Evolutionary conservation across 2,888 invertebrate species (phyloP).

Genomic region (Platycheirus albimanus): DNA sequence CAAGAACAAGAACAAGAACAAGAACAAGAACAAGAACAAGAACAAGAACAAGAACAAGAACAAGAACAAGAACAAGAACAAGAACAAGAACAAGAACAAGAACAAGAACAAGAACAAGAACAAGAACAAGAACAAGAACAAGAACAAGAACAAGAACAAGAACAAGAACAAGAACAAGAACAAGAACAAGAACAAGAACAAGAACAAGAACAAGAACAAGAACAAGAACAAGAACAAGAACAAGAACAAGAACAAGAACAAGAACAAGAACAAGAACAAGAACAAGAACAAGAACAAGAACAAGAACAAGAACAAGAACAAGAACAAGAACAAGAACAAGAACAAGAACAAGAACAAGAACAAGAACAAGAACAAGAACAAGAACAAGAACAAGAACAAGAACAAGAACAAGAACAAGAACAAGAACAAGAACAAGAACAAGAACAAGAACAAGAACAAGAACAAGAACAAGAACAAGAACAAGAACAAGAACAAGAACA

Average conservation of each 20-base stretch:
- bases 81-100: conserved; percentile 2
- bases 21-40: conserved; percentile 2
- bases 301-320: conserved; percentile 2
- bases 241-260: conserved; percentile 2
- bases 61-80: conserved; percentile 2
- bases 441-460: conserved; percentile 1
- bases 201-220: conserved; percentile 2
- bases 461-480: conserved; percentile 6
- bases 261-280: conserved; percentile 2
- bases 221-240: conserved; percentile 2
- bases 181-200: conserved; percentile 2
- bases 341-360: conserved; percentile 2
- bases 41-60: conserved; percentile 2
- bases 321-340: conserved; percentile 1
- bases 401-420: conserved; percentile 7
- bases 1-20: conserved; percentile 2
- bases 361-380: conserved; percentile 4
- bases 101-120: conserved; percentile 2
- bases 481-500: conserved; percentile 13
- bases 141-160: conserved; percentile 2
- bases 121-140: conserved; percentile 2
- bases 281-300: conserved; percentile 2
- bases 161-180: conserved; percentile 2
- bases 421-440: conserved; percentile 3
- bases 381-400: conserved; percentile 5